Evolutionary conservation across 2,888 invertebrate genomes (phyloP), one percentile per base, ranked within the genome.

Genomic region (Hofmannophila pseudospretella): DNA sequence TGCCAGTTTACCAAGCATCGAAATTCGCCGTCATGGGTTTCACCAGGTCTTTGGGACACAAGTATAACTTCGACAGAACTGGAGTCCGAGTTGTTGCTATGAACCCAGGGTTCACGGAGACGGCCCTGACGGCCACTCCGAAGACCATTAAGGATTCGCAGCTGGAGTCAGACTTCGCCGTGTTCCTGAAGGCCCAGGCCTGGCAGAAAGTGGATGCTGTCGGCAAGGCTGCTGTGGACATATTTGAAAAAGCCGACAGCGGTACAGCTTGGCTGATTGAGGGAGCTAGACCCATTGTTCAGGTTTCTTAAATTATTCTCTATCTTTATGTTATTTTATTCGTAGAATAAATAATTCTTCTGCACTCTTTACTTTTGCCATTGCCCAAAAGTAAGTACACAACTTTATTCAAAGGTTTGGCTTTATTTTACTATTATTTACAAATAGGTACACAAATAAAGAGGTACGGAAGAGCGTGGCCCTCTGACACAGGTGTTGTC

Each of bases 1-100:
- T 84, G 9, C 90, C 91, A 0, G 67, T 89, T n/a, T 91, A 91
- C 56, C 86, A 88, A 13, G 89, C 89, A 1, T 89, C 91, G 0
- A 91, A 91, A 59, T 86, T 81, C 40, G 89, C 88, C 5, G 86
- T 89, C 2, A 63, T 84, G 41, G 89, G 88, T 4, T 74, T 90
- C 43, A 84, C 85, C 8, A 80, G 76, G 36, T 88, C 88, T 3
- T 47, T 88, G 58, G 70, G 89, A 28, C 63, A 84, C 51, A 46
- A 48, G 35, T 71, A 68, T 20, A 86, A 89, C 38, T 86, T 50
- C 39, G 69, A 78, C 1, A 68, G 74, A 38, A 84, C 76, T 8
- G 88, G 88, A 1, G 87, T 90, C 1, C 75, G 88, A 44, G 79
- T 88, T 2, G 65, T 89, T n/a, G 84, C 78, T 0, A 62, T 89